A percentile compares a stretch with the other conserved stretches of the same genome.
Conservation (phyloP, 2,113 vertebrate species). For the Mobula hypostoma region DNA sequence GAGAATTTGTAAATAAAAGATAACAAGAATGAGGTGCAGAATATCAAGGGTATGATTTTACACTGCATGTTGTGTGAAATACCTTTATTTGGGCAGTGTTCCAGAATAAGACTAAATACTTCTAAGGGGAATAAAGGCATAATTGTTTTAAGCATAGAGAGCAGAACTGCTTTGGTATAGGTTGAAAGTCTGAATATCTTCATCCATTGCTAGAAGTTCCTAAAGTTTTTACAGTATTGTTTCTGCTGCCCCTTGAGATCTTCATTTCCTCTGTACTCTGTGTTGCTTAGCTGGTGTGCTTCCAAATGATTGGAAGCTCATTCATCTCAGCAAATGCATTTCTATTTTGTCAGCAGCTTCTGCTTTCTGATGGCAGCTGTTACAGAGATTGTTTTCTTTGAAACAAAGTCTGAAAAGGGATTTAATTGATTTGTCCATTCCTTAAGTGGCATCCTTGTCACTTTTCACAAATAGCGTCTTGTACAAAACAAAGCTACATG, state of each 20-base stretch:
- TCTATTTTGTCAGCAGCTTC: no score
- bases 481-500: no score
- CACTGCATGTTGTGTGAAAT: no score
- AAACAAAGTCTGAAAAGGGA: no score
- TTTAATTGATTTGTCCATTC: no score
- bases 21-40: background rate
- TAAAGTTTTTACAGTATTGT: background rate
- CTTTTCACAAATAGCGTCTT: background rate
- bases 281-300: background rate
- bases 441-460: no score
- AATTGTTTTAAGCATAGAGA: background rate
- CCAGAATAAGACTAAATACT: no score
- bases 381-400: no score
- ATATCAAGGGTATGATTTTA: background rate
- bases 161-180: background rate
- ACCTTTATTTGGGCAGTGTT: no score
- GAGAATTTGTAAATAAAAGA: background rate
- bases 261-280: background rate
- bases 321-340: background rate
- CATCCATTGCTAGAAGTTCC: background rate
- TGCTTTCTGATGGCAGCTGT: no score
- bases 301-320: background rate
- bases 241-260: background rate
- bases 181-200: background rate
- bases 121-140: no score